Evolutionary conservation across 2,797 vertebrate species (phyloP).

Genomic region (Pyrocephalus nanus): DNA sequence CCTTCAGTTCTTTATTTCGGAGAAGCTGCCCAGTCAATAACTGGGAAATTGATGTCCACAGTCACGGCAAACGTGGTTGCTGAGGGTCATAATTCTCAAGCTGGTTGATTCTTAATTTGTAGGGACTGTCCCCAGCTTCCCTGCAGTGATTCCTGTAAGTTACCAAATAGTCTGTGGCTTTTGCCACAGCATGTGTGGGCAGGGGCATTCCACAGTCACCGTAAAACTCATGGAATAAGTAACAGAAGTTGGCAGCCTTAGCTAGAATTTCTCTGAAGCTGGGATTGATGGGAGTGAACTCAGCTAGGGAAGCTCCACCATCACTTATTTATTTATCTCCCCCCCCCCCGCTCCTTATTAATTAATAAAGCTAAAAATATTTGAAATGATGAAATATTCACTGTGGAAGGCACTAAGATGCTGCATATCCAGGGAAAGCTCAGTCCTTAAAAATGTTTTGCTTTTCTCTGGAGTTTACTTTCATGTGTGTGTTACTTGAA

Average conservation of each 20-base stretch:
- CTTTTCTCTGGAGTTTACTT: background rate
- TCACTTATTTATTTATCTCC: background rate
- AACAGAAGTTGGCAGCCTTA: background rate
- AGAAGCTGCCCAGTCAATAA: background rate
- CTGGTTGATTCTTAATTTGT: background rate
- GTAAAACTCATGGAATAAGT: background rate
- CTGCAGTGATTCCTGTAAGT: background rate
- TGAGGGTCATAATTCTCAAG: background rate
- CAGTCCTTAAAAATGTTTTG: background rate
- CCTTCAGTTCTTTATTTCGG: background rate
- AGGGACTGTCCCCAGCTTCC: background rate
- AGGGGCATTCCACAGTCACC: background rate
- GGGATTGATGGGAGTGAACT: background rate
- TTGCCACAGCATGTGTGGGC: fast-evolving
- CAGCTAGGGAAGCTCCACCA: background rate
- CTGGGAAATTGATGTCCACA: background rate
- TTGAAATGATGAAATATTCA: background rate
- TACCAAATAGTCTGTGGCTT: background rate
- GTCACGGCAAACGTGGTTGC: fast-evolving
- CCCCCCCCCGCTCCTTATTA: background rate
- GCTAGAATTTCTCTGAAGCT: background rate
- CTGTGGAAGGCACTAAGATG: background rate
- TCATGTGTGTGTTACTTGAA: background rate
- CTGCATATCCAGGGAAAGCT: background rate
- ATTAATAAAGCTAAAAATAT: background rate